Base-by-base conservation (phyloP, 2,888 invertebrate genomes). In the Himalopsyche kuldschensis region DNA sequence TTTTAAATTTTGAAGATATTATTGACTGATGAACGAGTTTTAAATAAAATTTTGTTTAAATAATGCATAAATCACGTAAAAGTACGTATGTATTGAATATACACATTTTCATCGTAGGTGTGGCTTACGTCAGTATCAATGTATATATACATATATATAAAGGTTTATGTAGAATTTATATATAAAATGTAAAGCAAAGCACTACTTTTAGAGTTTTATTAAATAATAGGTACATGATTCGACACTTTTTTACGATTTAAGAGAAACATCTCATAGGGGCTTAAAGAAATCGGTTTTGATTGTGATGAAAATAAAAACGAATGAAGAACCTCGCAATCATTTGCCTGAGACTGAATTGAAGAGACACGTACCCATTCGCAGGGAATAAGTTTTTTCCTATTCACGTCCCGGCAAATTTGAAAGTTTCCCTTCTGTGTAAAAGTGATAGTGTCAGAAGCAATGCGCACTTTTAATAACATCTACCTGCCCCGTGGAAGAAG, bases 401-500 rank as follows among this genome's bases (percentile, higher is more conserved):
- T 69, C 69, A 69, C 69, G 69, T 69, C 48, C 31, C 48, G 63
- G 27, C n/a, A 24, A 77, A 80, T 83, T 77, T 63, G 77, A 80
- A 83, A 77, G 80, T 81, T 83, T 83, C 32, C 78, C 35, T 27
- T 80, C 69, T 69, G 69, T 27, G 63, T 80, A 84, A 78, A 81
- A 75, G 83, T 69, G 83, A 84, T 78, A 77, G 80, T 80, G 81
- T 76, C 81, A 48, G 47, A 48, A 63, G 83, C 24, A 79, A 48
- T 76, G 46, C 75, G 83, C 76, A 77, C 81, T 84, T 78, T 82
- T 84, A 78, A 84, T 84, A 84, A 84, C 31, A 78, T 55, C 79
- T 69, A 82, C 82, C 84, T 82, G 79, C 31, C 46, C 48, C 31
- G 78, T 55, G 15, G 41, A 47, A 15, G 27, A 69, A 69, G 69